These are phyloP conservation scores for Otus sunia DNA, from an alignment of 2,113 vertebrate species.

Conservation along the genomic window DNA sequence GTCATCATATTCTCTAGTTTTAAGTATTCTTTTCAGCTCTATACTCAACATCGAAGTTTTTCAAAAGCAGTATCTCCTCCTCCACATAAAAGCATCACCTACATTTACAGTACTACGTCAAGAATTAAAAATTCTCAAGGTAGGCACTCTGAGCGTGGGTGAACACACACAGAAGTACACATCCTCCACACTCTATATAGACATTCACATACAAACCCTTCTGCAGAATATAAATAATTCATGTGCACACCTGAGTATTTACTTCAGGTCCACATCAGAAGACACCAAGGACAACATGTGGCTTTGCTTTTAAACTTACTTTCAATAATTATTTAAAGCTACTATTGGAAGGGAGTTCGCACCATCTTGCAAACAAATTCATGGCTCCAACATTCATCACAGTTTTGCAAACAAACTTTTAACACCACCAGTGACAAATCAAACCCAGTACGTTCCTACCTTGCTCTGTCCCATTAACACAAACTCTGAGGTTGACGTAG, in stretches of 20 bases:
- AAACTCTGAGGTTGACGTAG: constrained; percentile 87
- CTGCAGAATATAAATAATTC: neutral
- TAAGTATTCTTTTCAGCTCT: neutral
- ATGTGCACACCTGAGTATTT: neutral
- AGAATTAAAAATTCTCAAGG: neutral
- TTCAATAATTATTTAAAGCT: neutral
- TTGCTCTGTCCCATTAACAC: constrained; percentile 81
- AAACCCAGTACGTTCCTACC: constrained; percentile 68
- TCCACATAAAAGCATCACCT: neutral
- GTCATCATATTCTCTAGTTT: neutral
- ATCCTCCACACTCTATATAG: neutral
- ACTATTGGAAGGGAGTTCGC: neutral
- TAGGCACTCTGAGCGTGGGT: accelerated
- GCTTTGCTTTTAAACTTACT: neutral
- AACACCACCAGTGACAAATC: neutral
- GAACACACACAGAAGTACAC: neutral
- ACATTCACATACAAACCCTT: neutral
- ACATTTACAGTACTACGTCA: neutral
- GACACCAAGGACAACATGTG: accelerated
- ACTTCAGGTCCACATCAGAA: neutral
- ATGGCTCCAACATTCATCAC: neutral
- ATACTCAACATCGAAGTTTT: neutral
- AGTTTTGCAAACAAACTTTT: neutral
- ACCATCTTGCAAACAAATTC: neutral
- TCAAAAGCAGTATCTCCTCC: neutral